A percentile compares a stretch with the other conserved stretches of the same genome.
Evolutionary conservation across 2,797 vertebrate genomes (phyloP).

Genomic region (Paedocypris micromegethes): DNA sequence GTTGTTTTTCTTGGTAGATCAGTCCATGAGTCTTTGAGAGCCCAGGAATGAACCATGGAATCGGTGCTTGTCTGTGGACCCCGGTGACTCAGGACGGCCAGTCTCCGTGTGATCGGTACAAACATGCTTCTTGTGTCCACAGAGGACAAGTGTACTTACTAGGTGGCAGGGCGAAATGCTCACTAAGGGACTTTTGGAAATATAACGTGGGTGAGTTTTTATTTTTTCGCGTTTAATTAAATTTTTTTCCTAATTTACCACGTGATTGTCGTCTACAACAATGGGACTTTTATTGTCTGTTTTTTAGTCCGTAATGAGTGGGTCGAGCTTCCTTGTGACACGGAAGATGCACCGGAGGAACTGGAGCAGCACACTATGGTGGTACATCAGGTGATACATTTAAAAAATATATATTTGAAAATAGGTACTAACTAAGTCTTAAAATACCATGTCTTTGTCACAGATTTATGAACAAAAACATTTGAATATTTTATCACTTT

Average conservation of each 20-base stretch:
- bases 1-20: constrained; percentile 9
- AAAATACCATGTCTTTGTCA: no score
- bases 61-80: constrained; percentile 62
- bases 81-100: constrained; percentile 58
- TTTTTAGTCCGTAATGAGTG: constrained; percentile 72
- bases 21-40: constrained; percentile 29
- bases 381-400: constrained; percentile 68
- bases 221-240: background rate
- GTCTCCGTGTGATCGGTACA: constrained; percentile 73
- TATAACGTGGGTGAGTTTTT: constrained; percentile 73
- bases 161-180: constrained; percentile 67
- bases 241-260: background rate
- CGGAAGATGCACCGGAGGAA: constrained; percentile 73
- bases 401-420: background rate
- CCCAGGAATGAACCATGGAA: constrained; percentile 56
- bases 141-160: constrained; percentile 71
- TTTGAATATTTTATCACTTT: no score
- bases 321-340: constrained; percentile 65
- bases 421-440: background rate
- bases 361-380: constrained; percentile 83
- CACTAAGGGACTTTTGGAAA: constrained; percentile 78
- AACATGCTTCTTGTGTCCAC: constrained; percentile 71
- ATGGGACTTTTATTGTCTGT: constrained; percentile 3
- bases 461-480: no score
- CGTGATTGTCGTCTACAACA: background rate